phyloP scores from a whole-genome alignment of 2,113 vertebrate species.

The Cavia porcellus region DNA sequence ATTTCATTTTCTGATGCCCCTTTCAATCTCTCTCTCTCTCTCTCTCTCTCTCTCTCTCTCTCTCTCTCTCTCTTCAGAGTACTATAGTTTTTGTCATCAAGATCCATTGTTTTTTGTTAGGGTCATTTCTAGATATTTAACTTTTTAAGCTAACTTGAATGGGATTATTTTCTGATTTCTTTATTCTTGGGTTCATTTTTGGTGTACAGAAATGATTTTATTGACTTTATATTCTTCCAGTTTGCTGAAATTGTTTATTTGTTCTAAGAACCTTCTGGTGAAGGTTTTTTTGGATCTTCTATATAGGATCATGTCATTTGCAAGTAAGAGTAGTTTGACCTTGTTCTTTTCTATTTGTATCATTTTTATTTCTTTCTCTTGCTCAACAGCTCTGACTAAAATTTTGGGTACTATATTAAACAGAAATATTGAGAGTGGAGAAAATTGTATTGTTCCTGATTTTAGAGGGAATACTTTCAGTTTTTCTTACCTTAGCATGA shows the following conservation, averaged over 20 bases:
- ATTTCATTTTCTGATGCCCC: not conserved
- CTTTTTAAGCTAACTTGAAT: not conserved
- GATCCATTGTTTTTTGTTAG: not conserved
- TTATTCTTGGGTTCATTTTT: not conserved
- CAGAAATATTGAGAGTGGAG: not conserved
- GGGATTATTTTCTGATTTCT: not conserved
- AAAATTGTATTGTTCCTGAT: not conserved
- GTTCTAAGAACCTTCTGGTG: not conserved
- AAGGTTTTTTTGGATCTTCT: no score
- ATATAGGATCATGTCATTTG: not conserved
- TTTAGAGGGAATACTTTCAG: not conserved
- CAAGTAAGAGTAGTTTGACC: not conserved
- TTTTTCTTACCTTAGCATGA: not conserved
- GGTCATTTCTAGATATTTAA: not conserved
- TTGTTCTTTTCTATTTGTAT: not conserved
- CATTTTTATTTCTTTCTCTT: not conserved
- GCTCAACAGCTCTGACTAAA: not conserved
- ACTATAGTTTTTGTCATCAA: not conserved
- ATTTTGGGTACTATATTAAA: not conserved
- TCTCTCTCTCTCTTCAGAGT: not conserved
- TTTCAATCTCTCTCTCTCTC: not conserved
- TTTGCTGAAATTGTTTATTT: not conserved
- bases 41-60: not conserved
- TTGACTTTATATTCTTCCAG: not conserved
- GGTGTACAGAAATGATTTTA: not conserved